A percentile compares a stretch with the other conserved stretches of the same genome.
These are phyloP conservation scores for Haliclona indistincta DNA, from an alignment of 37 sponge, comb jelly and placozoan species.

Conservation along the genomic window DNA sequence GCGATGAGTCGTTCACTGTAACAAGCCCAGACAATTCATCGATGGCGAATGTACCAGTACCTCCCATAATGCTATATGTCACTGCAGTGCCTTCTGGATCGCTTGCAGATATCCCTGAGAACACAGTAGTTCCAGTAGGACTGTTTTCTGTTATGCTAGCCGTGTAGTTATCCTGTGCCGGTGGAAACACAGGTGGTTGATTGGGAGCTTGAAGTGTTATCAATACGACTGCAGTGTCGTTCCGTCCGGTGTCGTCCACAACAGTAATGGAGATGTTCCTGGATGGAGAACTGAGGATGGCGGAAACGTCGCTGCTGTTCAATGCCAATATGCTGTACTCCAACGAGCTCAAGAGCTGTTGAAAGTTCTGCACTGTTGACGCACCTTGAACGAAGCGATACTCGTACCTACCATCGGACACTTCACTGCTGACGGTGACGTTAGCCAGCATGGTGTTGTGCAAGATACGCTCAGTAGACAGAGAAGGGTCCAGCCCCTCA, in stretches of 20 bases:
- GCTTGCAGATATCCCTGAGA: constrained; percentile 25
- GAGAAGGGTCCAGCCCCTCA: too few species aligned
- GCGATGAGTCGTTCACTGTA: constrained; percentile 6
- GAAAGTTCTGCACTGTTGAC: too few species aligned
- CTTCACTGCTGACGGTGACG: too few species aligned
- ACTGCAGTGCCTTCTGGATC: constrained; percentile 50
- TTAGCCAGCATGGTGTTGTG: too few species aligned
- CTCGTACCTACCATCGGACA: too few species aligned
- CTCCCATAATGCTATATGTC: background rate
- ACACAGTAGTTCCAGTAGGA: constrained; percentile 8
- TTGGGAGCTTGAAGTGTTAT: constrained; percentile 19
- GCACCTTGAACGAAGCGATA: too few species aligned
- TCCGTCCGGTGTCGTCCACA: background rate
- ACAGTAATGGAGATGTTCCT: constrained; percentile 51
- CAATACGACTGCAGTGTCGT: constrained; percentile 7
- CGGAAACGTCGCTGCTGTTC: too few species aligned
- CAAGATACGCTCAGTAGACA: too few species aligned
- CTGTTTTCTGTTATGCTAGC: constrained; percentile 14
- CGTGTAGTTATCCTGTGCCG: background rate
- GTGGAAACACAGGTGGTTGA: constrained; percentile 18
- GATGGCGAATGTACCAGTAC: constrained; percentile 27
- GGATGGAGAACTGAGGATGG: constrained; percentile 13
- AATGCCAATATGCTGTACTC: too few species aligned
- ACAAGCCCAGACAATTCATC: constrained; percentile 27
- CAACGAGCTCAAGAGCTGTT: too few species aligned